Conservation (phyloP, 2,888 invertebrate species). For the Latheticus oryzae region DNA sequence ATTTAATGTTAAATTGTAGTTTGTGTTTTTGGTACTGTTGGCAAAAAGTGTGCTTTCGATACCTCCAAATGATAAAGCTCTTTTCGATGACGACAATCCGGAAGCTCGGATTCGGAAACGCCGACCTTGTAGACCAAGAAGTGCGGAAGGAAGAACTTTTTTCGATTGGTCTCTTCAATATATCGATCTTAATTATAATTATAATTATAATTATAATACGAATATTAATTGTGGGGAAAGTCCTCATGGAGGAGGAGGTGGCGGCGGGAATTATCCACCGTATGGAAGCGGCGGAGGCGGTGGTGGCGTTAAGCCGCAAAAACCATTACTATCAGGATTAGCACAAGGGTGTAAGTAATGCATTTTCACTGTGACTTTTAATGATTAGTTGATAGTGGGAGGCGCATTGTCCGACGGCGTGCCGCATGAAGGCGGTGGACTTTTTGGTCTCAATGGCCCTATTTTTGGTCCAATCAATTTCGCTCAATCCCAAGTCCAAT, state of each 20-base stretch:
- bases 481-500: conserved; percentile 34
- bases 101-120: conserved; percentile 11
- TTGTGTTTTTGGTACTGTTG: conserved; percentile 3
- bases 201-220: conserved; percentile 54
- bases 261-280: too few species aligned
- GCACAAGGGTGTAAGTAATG: conserved; percentile 15
- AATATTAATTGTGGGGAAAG: conserved; percentile 51
- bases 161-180: conserved; percentile 53
- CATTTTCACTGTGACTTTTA: background rate
- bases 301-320: conserved; percentile 7
- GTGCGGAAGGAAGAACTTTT: conserved; percentile 53
- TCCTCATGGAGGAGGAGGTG: conserved; percentile 10
- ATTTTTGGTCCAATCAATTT: too few species aligned
- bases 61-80: conserved; percentile 38
- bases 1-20: conserved; percentile 4
- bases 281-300: too few species aligned
- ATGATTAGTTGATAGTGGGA: conserved; percentile 10
- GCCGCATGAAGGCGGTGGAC: conserved; percentile 18
- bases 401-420: too few species aligned
- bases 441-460: conserved; percentile 25
- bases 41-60: conserved; percentile 7
- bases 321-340: conserved; percentile 14
- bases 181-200: conserved; percentile 54
- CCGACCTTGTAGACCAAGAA: conserved; percentile 39
- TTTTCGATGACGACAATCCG: conserved; percentile 23